Conservation (phyloP, 1,140 invertebrate genomes). For the Helicoverpa armigera region DNA sequence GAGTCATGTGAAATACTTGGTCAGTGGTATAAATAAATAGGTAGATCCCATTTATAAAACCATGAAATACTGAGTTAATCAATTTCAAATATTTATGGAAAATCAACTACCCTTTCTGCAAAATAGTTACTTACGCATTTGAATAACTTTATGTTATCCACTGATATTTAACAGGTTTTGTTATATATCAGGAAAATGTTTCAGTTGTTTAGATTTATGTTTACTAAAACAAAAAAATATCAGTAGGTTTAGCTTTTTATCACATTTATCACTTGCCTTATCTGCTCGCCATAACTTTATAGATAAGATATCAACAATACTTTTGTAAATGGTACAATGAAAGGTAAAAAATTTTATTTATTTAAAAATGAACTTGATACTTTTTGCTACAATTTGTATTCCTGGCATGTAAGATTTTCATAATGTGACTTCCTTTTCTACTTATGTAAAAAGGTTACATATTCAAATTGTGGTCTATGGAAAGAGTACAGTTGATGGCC, state of each 20-base stretch:
- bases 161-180: too few relatives aligned
- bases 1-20: too few relatives aligned
- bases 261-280: conserved; percentile 30
- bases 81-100: not conserved
- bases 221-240: conserved; percentile 5
- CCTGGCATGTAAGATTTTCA: not conserved
- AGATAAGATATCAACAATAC: conserved; percentile 19
- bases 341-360: not conserved
- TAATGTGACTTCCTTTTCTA: conserved; percentile 19
- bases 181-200: not conserved
- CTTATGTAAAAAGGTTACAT: conserved; percentile 27
- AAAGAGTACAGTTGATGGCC: conserved; percentile 28
- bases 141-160: too few relatives aligned
- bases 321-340: conserved; percentile 14
- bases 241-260: conserved; percentile 11
- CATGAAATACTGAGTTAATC: too few relatives aligned
- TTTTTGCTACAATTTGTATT: conserved; percentile 10
- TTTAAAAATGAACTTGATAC: not conserved
- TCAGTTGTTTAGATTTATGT: not conserved
- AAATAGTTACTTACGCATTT: too few relatives aligned
- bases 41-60: too few relatives aligned
- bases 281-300: conserved; percentile 16
- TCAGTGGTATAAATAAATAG: too few relatives aligned
- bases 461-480: conserved; percentile 31
- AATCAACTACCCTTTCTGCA: not conserved